These are phyloP conservation scores for Pteropus alecto DNA, from an alignment of 2,113 vertebrate genomes.

Conservation along the genomic window DNA sequence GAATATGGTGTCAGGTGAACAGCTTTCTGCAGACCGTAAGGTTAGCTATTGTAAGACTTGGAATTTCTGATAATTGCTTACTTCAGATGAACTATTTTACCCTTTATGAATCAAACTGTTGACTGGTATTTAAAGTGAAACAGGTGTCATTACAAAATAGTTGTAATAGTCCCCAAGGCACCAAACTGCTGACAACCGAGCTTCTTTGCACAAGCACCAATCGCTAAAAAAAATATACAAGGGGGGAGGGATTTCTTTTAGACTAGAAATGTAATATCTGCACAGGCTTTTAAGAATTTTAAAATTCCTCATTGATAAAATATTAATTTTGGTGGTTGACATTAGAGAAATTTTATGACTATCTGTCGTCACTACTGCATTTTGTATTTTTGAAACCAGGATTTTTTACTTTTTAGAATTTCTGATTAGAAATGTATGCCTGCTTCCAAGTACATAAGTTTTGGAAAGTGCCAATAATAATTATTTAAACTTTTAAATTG, in stretches of 20 bases:
- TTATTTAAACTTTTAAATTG: not conserved
- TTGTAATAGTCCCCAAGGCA: not conserved
- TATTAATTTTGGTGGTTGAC: not conserved
- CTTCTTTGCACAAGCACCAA: not conserved
- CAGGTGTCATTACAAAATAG: not conserved
- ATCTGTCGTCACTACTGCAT: not conserved
- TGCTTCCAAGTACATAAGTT: not conserved
- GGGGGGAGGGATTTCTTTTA: not conserved
- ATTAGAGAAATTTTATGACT: not conserved
- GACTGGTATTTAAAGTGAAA: not conserved
- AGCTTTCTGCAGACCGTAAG: not conserved
- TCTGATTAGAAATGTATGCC: not conserved
- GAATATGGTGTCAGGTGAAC: not conserved
- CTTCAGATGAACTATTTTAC: conserved; percentile 1
- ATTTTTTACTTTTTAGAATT: not conserved
- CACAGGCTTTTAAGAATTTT: not conserved
- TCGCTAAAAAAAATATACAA: not conserved
- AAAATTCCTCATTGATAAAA: not conserved
- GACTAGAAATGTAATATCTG: not conserved
- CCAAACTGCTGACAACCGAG: not conserved
- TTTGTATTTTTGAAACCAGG: not conserved
- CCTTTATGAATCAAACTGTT: not conserved
- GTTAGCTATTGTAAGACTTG: not conserved
- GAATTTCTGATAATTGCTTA: not conserved
- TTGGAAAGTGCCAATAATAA: not conserved